Conservation (phyloP, 2,888 invertebrate genomes). For the Cephus runcator region DNA sequence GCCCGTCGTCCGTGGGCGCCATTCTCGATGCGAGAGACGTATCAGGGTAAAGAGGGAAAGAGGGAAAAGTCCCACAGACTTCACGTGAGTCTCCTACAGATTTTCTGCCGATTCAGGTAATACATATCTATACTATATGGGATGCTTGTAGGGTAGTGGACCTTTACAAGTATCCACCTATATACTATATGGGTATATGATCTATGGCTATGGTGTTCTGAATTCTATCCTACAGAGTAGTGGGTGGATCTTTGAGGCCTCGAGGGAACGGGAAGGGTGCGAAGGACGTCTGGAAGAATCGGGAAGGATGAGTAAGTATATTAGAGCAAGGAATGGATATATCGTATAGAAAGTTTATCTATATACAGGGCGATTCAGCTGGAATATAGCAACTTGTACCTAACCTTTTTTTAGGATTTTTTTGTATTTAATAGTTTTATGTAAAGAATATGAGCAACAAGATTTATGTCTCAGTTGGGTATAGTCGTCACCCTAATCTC, state of each 20-base stretch:
- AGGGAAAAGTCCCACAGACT: background rate
- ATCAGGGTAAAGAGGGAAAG: background rate
- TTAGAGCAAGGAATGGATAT: constrained; percentile 29
- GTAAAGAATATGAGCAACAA: background rate
- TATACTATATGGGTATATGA: background rate
- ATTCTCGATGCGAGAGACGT: background rate
- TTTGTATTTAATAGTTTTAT: background rate
- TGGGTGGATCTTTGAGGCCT: background rate
- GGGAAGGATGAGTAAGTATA: constrained; percentile 27
- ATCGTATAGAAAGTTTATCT: background rate
- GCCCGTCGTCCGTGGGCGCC: constrained; percentile 21
- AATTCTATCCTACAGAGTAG: background rate
- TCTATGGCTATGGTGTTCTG: background rate
- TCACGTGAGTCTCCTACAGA: background rate
- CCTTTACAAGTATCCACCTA: background rate
- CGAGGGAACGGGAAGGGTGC: background rate
- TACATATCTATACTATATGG: background rate
- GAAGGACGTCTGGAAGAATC: constrained; percentile 17
- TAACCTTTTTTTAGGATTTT: background rate
- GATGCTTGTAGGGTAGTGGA: background rate
- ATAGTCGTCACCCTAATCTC: background rate
- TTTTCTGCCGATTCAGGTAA: background rate
- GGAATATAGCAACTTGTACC: background rate
- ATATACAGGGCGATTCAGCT: background rate
- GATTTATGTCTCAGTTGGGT: background rate